Base-by-base conservation (phyloP, 2,888 invertebrate species). In the Uloborus plumipes region DNA sequence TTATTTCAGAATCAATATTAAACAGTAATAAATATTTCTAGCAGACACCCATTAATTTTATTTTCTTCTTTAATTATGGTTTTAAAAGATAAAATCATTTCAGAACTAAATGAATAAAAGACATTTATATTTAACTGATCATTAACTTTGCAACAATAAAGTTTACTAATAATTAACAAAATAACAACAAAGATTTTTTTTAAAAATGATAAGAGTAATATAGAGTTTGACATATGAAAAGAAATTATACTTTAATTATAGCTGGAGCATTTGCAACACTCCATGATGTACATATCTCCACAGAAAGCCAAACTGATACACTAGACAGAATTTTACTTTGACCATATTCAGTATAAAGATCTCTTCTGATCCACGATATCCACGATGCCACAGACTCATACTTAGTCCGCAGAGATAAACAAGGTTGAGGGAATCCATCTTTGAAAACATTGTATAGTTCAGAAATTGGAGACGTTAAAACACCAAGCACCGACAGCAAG, bases 281-380 rank as follows among this genome's bases (percentile, higher is more conserved):
- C 69, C 73, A 78, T 13, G 69, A 55, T 11, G 65, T 77, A 20
- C 72, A 72, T 22, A 58, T 51, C 64, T 39, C 77, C 6, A 78
- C 77, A 65, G 83, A 49, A 22, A 83, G 50, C 83, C 83, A 83
- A 20, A 83, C 78, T 55, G 70, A 65, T 14, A 74, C 55, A 69
- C 64, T 83, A n/a, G 78, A 78, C 4, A 74, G 47, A 16, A 77
- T 65, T 55, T 73, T 71, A 16, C 72, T 64, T 22, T 78, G 67
- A 9, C 58, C 67, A 51, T 64, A 73, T 50, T 78, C 62, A 47
- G 73, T 55, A 62, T 78, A 83, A 18, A 83, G 22, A 26, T 78
- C 73, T 18, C 64, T 22, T 14, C 75, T 50, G 13, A 83, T 73
- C 83, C 83, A 83, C 18, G 78, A 64, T n/a, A 83, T 55, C 83